Conservation (phyloP, 2,888 invertebrate species). For the Bellardia pandia region DNA sequence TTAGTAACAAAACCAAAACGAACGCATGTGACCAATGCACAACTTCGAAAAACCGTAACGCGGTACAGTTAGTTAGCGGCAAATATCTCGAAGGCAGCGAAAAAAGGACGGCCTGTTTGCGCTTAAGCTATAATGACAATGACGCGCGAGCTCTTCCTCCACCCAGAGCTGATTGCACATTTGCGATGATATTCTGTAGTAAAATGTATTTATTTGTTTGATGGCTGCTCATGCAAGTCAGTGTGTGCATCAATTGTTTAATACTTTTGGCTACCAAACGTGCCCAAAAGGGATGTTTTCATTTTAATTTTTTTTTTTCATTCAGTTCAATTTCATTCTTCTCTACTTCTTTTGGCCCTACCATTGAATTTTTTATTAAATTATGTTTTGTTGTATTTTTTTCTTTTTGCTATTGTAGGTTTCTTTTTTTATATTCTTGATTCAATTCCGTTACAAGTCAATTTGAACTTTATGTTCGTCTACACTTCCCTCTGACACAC, state of each 20-base stretch:
- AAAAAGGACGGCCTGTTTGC: too few relatives aligned
- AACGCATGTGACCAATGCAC: too few relatives aligned
- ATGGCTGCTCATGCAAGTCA: neutral
- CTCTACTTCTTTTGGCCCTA: conserved; percentile 1
- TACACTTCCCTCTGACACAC: conserved; percentile 22
- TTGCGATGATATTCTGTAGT: neutral
- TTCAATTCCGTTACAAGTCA: conserved; percentile 65
- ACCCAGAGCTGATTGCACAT: neutral
- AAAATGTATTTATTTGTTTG: neutral
- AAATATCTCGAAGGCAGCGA: too few relatives aligned
- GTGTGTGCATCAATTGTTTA: conserved; percentile 14
- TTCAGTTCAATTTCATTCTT: conserved; percentile 7
- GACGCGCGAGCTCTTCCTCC: too few relatives aligned
- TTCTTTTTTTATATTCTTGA: conserved; percentile 40
- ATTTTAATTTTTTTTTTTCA: neutral
- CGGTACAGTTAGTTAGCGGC: too few relatives aligned
- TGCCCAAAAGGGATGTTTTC: conserved; percentile 45
- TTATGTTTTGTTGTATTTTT: neutral
- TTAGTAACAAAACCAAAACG: too few relatives aligned
- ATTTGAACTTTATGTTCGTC: conserved; percentile 53
- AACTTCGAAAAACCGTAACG: too few relatives aligned
- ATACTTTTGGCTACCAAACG: conserved; percentile 24
- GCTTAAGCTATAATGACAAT: too few relatives aligned
- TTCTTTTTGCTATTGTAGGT: conserved; percentile 26
- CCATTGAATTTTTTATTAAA: conserved; percentile 23